Evolutionary conservation across 2,797 vertebrate genomes (phyloP), one percentile per base, ranked within the genome.

Genomic region (Acanthornis magna): DNA sequence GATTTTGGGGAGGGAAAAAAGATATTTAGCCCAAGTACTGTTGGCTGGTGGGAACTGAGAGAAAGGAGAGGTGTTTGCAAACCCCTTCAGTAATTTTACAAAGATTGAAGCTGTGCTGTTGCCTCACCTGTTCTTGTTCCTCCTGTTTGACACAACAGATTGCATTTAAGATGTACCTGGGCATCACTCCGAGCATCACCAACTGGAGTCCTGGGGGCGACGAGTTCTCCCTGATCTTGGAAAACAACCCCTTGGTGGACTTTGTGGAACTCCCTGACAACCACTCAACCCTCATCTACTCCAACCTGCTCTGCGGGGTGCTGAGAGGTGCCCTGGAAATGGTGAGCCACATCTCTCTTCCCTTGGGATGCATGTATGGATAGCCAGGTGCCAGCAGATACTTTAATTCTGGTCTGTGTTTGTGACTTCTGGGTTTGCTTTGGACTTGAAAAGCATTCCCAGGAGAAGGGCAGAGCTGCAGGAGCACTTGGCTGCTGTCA

Each of bases 151-250:
- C 36, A 5, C 84, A 57, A 95, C 97, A 99, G 99, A 98, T 99
- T 88, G 99, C 99, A 1, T 99, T 99, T 96, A 99, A 99, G 97
- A 99, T 99, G 99, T 99, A 99, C 96, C 97, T 99, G 96, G 99
- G 99, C 89, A 97, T 99, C 96, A 99, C 99, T 70, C 99, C 99
- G 2, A 99, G 99, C 77, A 99, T 99, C 98, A 99, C 99, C 95
- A 99, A 99, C 97, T 99, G 99, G 99, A 99, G 99, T 96, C 99
- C 99, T 25, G 99, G 99, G 22, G 99, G 99, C 1, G 99, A 99
- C 1, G 99, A 99, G 91, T 99, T 99, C 98, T 99, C 99, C 74
- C 98, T 99, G 90, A 99, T 99, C 94, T 97, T 99, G 76, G 99
- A 99, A 97, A 99, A 98, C 94, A 99, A 99, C 97, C 99, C 99